phyloP scores from a whole-genome alignment of 2,797 vertebrate species.

The Acestrorhynchus altus region DNA sequence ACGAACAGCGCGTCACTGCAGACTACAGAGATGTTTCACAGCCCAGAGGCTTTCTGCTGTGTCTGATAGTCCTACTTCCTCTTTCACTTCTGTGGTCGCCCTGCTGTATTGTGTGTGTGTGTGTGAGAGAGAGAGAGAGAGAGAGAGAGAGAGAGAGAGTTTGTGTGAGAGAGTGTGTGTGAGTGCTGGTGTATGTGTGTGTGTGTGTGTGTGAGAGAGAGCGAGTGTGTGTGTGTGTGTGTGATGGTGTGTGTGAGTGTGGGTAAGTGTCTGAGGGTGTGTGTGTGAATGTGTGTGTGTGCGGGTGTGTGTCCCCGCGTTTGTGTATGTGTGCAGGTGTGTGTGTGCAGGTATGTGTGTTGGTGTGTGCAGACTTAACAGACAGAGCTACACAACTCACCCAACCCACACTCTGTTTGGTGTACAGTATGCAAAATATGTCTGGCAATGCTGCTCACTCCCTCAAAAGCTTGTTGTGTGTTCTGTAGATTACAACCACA shows the following conservation, averaged over 20 bases:
- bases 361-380: background rate
- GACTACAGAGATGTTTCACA: background rate
- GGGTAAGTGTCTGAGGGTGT: background rate
- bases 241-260: no score
- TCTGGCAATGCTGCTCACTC: background rate
- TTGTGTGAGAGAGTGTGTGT: no score
- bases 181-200: no score
- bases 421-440: background rate
- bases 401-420: background rate
- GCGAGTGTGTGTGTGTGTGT: no score
- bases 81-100: constrained; percentile 29
- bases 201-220: no score
- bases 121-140: no score
- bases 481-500: no score
- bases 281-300: background rate
- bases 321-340: background rate
- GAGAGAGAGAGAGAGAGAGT: no score
- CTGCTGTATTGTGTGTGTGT: background rate
- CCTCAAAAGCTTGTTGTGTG: background rate
- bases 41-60: constrained; percentile 6
- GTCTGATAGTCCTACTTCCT: constrained; percentile 36
- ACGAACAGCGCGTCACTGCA: constrained; percentile 24
- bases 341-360: background rate
- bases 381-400: background rate
- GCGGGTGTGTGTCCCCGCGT: no score